Percentiles rank a stretch among this genome's conserved stretches.
These are phyloP conservation scores for Dendroctonus valens DNA, from an alignment of 1,140 invertebrate species.

Conservation along the genomic window DNA sequence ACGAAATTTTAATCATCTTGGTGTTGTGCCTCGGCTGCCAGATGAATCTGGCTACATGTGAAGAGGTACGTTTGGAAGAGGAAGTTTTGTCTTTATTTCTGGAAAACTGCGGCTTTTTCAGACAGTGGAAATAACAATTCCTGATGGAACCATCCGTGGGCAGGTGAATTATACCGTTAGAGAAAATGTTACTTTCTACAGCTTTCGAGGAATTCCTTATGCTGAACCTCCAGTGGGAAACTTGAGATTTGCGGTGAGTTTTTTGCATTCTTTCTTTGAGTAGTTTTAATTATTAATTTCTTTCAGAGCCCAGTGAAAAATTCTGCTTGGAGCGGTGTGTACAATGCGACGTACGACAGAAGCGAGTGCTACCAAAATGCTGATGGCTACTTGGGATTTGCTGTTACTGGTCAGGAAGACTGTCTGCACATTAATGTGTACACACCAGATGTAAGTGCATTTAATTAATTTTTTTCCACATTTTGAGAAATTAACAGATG, in stretches of 20 bases:
- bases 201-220: constrained; percentile 17
- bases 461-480: neutral
- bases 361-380: constrained; percentile 9
- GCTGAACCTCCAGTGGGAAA: constrained; percentile 10
- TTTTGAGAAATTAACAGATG: neutral
- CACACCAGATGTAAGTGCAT: constrained; percentile 14
- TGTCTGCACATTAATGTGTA: constrained; percentile 27
- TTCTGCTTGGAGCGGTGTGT: constrained; percentile 15
- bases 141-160: constrained; percentile 6
- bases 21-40: too few species aligned
- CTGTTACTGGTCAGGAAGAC: constrained; percentile 14
- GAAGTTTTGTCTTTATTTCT: too few species aligned
- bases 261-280: neutral
- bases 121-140: constrained; percentile 5
- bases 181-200: constrained; percentile 9
- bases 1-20: too few species aligned
- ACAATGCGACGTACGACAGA: constrained; percentile 15
- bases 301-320: constrained; percentile 17
- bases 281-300: constrained; percentile 5
- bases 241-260: constrained; percentile 21
- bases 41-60: too few species aligned
- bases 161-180: neutral
- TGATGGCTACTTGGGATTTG: neutral
- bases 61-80: too few species aligned
- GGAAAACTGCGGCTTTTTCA: neutral